Evolutionary conservation across 2,113 vertebrate species (phyloP), one percentile per base, ranked within the genome.

Genomic region (Scortum barcoo): DNA sequence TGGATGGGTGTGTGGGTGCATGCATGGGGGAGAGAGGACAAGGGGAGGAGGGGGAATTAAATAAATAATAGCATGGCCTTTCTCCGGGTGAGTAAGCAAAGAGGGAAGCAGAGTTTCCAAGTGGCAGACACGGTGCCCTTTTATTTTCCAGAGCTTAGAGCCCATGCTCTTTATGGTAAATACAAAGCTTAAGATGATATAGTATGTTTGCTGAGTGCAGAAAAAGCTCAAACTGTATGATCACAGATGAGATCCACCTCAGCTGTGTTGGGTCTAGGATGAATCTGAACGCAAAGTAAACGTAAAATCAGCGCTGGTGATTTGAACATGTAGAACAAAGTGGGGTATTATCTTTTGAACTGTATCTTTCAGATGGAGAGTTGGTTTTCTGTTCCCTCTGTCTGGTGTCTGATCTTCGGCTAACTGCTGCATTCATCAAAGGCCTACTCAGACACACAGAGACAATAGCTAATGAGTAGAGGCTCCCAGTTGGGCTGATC

Each of bases 351-450:
- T 88, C 44, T 50, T 81, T 72, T 53, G 38, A 73, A 70, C 54
- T 63, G 46, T 73, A 30, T 72, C 33, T 61, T 78, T 73, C 63
- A 75, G 65, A 83, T 75, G 86, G 79, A 89, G 74, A 80, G 84
- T 78, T 86, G 66, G 68, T 76, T 90, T 83, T 92, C 83, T 80
- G 70, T 83, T 78, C 62, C 78, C 86, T 80, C 76, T 82, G 89
- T 87, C 87, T 86, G 73, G 67, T 75, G 88, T 90, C 84, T 92
- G 89, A 88, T 93, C 84, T 90, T 81, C n/a, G 14, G 83, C 87
- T 91, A 94, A 88, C 86, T 73, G 89, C 87, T 91, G 89, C 90
- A 89, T 95, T 95, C 92, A 90, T 91, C 93, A 92, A 91, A 92
- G 85, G 81, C 83, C 81, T 84, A 68, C 83, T 91, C 90, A 91